Evolutionary conservation across 2,113 vertebrate species (phyloP), one percentile per base, ranked within the genome.

Genomic region (Elanoides forficatus): DNA sequence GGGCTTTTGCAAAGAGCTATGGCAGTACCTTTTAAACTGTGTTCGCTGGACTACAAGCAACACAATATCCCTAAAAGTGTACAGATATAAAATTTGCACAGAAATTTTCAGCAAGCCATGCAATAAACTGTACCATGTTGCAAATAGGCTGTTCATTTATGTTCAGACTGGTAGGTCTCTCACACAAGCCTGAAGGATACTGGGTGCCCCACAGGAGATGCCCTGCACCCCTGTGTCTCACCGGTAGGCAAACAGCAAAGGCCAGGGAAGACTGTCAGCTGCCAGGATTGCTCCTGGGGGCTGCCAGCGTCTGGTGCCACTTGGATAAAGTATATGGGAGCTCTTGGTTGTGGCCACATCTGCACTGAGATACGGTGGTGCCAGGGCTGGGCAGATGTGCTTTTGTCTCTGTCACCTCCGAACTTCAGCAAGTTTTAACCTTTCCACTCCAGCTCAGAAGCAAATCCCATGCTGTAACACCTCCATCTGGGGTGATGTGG

Each of bases 111-210:
- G 22, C 38, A 58, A 72, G 27, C 36, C 7, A 22, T 27, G 47
- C 43, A n/a, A 16, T 56, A 76, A 80, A 29, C 34, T 1, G 0
- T 27, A 27, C 10, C 3, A 5, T 5, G 5, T 50, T 85, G 16
- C 27, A 68, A 63, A 67, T 3, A 65, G 27, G 17, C 8, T 47
- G 17, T 22, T 59, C 13, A 5, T 47, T 59, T 86, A 23, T 20
- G 13, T 38, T 79, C 17, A 30, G 42, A 19, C 26, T n/a, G 3
- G 11, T 43, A 70, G 11, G 6, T 22, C 23, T 59, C 21, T 23
- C 72, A 62, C 7, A 18, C 17, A 53, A 22, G 8, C 25, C 38
- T 66, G 18, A 34, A 36, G 20, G 18, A 50, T 74, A 27, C 11
- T 42, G 13, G 3, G 7, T 59, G 23, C 10, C 40, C 43, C 48